Conservation (phyloP, 2,888 invertebrate genomes). For the Drosophila testacea region DNA sequence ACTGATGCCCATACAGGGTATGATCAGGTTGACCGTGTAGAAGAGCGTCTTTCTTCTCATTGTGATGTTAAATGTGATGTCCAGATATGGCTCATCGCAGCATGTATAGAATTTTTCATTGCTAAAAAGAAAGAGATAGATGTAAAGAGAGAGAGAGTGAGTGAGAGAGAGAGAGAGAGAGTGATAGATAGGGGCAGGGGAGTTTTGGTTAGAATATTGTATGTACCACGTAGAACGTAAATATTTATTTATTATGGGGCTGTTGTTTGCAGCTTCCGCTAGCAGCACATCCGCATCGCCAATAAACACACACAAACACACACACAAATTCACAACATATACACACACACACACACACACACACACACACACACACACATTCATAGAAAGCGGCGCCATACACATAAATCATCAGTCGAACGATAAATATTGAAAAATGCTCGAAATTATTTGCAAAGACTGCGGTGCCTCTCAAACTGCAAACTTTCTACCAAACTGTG, state of each 20-base stretch:
- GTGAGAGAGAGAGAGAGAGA: slow-evolving; percentile 9
- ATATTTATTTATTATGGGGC: slow-evolving; percentile 56
- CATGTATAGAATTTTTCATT: slow-evolving; percentile 98
- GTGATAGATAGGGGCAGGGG: background rate
- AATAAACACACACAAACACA: slow-evolving; percentile 20
- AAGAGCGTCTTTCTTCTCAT: slow-evolving; percentile 98
- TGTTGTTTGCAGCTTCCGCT: slow-evolving; percentile 47
- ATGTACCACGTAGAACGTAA: slow-evolving; percentile 36
- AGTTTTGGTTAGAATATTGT: slow-evolving; percentile 28
- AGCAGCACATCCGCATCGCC: slow-evolving; percentile 49
- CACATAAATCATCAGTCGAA: slow-evolving; percentile 65
- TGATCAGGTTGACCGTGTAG: slow-evolving; percentile 98
- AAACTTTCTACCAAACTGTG: background rate
- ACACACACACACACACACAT: slow-evolving; percentile 3
- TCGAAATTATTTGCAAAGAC: slow-evolving; percentile 47
- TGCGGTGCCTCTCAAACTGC: slow-evolving; percentile 18
- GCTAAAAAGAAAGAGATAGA: slow-evolving; percentile 85
- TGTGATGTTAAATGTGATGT: slow-evolving; percentile 98
- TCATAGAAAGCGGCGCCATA: slow-evolving; percentile 25
- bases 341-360: slow-evolving; percentile 22
- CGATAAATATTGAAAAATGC: slow-evolving; percentile 69
- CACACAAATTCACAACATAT: background rate
- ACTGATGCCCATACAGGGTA: slow-evolving; percentile 98
- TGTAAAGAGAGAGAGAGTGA: background rate
- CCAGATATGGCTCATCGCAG: slow-evolving; percentile 98